Percentiles rank a stretch among this genome's conserved stretches.
Evolutionary conservation across 2,888 invertebrate genomes (phyloP).

Genomic region (Isoperla grammatica): DNA sequence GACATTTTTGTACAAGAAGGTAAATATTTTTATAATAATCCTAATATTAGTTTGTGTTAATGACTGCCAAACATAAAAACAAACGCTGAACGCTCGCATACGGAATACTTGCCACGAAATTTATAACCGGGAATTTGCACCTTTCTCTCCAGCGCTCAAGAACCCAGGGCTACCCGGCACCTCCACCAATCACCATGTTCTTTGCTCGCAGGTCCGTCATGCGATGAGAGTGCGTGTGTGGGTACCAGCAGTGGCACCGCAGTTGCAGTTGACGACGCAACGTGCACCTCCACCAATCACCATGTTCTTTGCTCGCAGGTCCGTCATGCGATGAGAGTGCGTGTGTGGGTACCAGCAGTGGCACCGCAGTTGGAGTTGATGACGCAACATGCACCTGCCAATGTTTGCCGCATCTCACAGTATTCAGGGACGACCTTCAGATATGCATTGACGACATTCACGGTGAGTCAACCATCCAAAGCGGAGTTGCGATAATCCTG

Average conservation of each 20-base stretch:
- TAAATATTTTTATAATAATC: too few relatives aligned
- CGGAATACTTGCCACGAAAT: too few relatives aligned
- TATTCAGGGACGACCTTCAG: slow-evolving; percentile 77
- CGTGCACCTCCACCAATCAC: slow-evolving; percentile 40
- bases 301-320: slow-evolving; percentile 42
- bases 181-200: too few relatives aligned
- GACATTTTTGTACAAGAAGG: too few relatives aligned
- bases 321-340: slow-evolving; percentile 55
- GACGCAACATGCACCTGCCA: slow-evolving; percentile 62
- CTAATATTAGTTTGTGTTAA: too few relatives aligned
- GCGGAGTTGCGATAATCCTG: neutral
- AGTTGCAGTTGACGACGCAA: slow-evolving; percentile 40
- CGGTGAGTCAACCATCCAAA: slow-evolving; percentile 66
- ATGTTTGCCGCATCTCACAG: slow-evolving; percentile 67
- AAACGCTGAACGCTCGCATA: too few relatives aligned
- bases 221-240: slow-evolving; percentile 59
- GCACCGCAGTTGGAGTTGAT: slow-evolving; percentile 51
- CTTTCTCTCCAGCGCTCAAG: too few relatives aligned
- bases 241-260: slow-evolving; percentile 64
- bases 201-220: slow-evolving; percentile 48
- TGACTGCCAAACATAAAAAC: too few relatives aligned
- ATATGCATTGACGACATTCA: slow-evolving; percentile 82
- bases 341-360: slow-evolving; percentile 62
- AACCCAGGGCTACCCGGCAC: too few relatives aligned
- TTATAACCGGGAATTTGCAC: too few relatives aligned